Base-by-base conservation (phyloP, 1,140 invertebrate species). In the Radopholus similis region DNA sequence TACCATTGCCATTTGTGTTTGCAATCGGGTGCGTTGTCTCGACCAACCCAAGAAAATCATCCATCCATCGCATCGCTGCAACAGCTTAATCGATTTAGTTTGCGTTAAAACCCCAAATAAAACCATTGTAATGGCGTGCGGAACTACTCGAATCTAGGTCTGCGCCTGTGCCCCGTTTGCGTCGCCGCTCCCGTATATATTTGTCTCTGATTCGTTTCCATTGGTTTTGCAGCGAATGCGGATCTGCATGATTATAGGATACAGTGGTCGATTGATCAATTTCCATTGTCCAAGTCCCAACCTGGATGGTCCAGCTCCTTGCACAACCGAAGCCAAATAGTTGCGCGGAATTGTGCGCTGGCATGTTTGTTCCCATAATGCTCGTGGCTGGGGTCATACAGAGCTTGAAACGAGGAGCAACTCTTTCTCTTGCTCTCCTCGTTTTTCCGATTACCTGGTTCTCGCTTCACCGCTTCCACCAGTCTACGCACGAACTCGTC, bases 311-410 rank as follows among this genome's bases (percentile, higher is more conserved):
- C 59, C 35, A 72, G 40, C 34, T 72, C 72, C n/a, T 72, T 47
- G 49, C 70, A 74, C 38, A 72, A 42, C 37, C 40, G 30, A 35
- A 66, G 59, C 71, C 71, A 72, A 51, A 72, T 56, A 30, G 30
- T 15, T 6, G 72, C 42, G 26, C 72, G 5, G 5, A 57, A 59
- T 37, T 72, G 71, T 6, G 71, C 62, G 40, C 73, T 72, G 8
- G 71, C 51, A 44, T 72, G 71, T 42, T 76, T 72, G 51, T 72
- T 72, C 15, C 71, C 71, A 44, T 72, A 76, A 44, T 72, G 71
- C 54, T 72, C 71, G 51, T 72, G 75, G 66, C 74, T 72, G 30
- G 71, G 71, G 47, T 72, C 68, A 44, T 72, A 72, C 38, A 72
- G 57, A 32, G 71, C 66, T n/a, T n/a, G n/a, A n/a, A n/a, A n/a